Evolutionary conservation across 2,888 invertebrate species (phyloP).

Genomic region (Galeopsomyia nigrocyanea): DNA sequence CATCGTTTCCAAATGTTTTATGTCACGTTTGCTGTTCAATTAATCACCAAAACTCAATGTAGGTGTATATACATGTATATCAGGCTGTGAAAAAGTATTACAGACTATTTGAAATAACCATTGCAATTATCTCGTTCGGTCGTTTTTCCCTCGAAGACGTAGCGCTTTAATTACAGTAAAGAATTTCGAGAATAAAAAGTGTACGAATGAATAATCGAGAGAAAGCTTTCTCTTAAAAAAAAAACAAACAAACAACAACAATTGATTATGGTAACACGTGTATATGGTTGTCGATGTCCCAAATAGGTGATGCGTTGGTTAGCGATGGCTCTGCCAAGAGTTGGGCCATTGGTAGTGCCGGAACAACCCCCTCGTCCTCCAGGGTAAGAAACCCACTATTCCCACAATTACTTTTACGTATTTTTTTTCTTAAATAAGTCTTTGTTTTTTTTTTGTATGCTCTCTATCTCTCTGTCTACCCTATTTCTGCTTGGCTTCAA

Average conservation of each 20-base stretch:
- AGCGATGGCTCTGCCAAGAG: conserved; percentile 69
- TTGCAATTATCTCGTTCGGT: conserved; percentile 26
- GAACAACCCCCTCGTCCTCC: conserved; percentile 72
- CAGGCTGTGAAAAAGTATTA: conserved; percentile 64
- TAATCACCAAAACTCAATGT: no score
- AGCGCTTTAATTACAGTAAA: no score
- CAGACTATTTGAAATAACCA: conserved; percentile 44
- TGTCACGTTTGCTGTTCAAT: background rate
- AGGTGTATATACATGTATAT: conserved; percentile 6
- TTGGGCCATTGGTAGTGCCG: conserved; percentile 69
- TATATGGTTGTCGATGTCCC: conserved; percentile 66
- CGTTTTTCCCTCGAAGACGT: background rate
- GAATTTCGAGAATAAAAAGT: conserved; percentile 20
- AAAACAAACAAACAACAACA: conserved; percentile 8
- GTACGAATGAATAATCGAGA: conserved; percentile 32
- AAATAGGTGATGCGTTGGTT: conserved; percentile 69
- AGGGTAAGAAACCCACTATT: conserved; percentile 73
- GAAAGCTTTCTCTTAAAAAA: conserved; percentile 28
- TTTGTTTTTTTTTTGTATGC: conserved; percentile 60
- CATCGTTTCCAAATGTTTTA: conserved; percentile 24
- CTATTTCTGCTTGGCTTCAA: conserved; percentile 66
- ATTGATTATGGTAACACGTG: conserved; percentile 66
- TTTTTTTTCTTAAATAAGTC: conserved; percentile 53
- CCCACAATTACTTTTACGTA: conserved; percentile 66
- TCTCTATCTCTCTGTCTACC: conserved; percentile 62